phyloP scores from a whole-genome alignment of 1,140 invertebrate species.

The Cydia amplana region DNA sequence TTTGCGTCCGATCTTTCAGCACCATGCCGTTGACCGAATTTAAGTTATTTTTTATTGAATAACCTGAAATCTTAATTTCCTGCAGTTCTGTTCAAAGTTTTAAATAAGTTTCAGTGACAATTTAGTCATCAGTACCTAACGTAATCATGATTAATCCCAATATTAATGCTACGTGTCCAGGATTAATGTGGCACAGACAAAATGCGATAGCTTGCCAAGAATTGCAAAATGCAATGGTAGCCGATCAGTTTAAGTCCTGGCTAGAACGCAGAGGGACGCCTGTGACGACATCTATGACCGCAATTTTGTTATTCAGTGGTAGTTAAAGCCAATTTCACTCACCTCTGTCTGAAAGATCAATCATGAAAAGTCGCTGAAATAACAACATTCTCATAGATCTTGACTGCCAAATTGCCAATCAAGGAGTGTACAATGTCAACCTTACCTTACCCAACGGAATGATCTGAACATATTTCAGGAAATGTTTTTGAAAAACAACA shows the following conservation, averaged over 20 bases:
- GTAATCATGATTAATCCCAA: conserved; percentile 12
- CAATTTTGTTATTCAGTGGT: neutral
- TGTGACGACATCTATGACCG: conserved; percentile 10
- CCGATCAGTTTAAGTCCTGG: conserved; percentile 12
- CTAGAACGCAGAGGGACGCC: neutral
- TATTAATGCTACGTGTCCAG: conserved; percentile 9
- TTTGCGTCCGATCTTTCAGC: conserved; percentile 25
- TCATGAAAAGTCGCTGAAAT: neutral
- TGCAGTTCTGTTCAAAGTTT: neutral
- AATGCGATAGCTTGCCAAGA: neutral
- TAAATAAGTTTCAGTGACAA: neutral
- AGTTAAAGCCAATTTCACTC: neutral
- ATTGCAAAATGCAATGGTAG: conserved; percentile 15
- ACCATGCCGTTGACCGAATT: neutral
- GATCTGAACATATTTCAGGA: neutral
- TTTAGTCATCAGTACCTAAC: conserved; percentile 4
- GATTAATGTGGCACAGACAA: conserved; percentile 6
- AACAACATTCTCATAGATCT: neutral
- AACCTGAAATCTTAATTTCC: neutral
- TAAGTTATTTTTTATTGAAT: neutral
- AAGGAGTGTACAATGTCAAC: neutral
- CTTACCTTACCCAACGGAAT: neutral
- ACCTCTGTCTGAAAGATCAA: neutral
- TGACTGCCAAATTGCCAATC: neutral
- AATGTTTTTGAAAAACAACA: neutral